Evolutionary conservation across 2,888 invertebrate species (phyloP), one percentile per base, ranked within the genome.

Genomic region (Chorisops tibialis): DNA sequence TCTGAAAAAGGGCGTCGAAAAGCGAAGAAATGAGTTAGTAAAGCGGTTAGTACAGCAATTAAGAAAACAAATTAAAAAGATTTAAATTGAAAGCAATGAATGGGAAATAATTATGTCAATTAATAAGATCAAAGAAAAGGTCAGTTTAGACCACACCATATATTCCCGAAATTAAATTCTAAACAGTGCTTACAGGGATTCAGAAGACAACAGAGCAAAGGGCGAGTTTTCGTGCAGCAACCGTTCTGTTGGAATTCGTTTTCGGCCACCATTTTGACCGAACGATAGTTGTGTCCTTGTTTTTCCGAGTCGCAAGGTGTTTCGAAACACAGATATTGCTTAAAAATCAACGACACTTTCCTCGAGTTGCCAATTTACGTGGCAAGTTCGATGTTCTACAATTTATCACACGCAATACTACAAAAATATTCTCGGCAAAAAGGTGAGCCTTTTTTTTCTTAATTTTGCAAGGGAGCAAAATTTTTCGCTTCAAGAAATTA

Each of bases 1-100:
- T 91, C 93, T 93, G 90, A 74, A 91, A 88, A 81, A 22, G 37
- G 30, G 47, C 60, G 82, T 83, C 79, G 64, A 45, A 67, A 61
- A 59, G 38, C 37, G 35, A 37, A 56, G 38, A 66, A 64, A 61
- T 60, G 62, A 52, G 56, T 54, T 54, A 54, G 54, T 54, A 22
- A n/a, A 51, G 56, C 45, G 43, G 45, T 56, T 56, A 56, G 56
- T 56, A 43, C 22, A 39, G 21, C 21, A n/a, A n/a, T n/a, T 30
- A 30, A 7, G 30, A 30, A 30, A 30, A 30, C 5, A 2, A 30
- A 2, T 30, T 2, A n/a, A n/a, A n/a, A n/a, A n/a, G n/a, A n/a
- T n/a, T n/a, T n/a, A n/a, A n/a, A n/a, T n/a, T n/a, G n/a, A n/a
- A n/a, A n/a, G n/a, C n/a, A n/a, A n/a, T n/a, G n/a, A n/a, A n/a